Evolutionary conservation across 2,113 vertebrate genomes (phyloP), one percentile per base, ranked within the genome.

Genomic region (Petroica traversi): DNA sequence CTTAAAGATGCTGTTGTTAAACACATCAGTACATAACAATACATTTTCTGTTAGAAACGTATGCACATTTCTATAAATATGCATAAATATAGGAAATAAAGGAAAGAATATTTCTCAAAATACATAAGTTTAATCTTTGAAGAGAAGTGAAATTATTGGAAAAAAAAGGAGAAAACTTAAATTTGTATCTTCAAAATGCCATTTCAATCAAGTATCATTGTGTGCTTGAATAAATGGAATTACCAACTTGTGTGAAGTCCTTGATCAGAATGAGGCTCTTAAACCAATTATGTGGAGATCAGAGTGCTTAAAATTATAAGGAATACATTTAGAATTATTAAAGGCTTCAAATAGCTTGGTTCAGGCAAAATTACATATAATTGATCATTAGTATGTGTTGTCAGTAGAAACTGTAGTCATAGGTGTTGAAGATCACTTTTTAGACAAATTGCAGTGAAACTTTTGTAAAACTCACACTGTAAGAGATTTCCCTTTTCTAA

Each of bases 241-340:
- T 97, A 91, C 69, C 67, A 96, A 89, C 78, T 96, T 85, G 49
- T 89, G 18, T 80, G 43, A 94, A 95, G 92, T 91, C 83, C 90
- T 93, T 91, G 78, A 94, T 97, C 88, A 91, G 84, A 97, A 93
- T 89, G 78, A 96, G 93, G 84, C 89, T 96, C 91, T 97, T 95
- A 95, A 96, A 91, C 51, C 88, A 96, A 96, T 97, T 97, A 97
- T 78, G 84, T 91, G 72, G 81, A 97, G 92, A 94, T 95, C 89
- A 85, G 71, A 94, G 89, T 87, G 84, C 76, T 97, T 91, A 85
- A 95, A 96, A 93, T 92, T 85, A 74, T 87, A 80, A 95, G 67
- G 81, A 95, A 95, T 89, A 88, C 48, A 92, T 85, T 96, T 88
- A 92, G 87, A 77, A 96, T 88, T 95, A 96, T 92, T 95, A 96